Percentiles rank a stretch among this genome's conserved stretches.
These are phyloP conservation scores for Aphelocoma coerulescens DNA, from an alignment of 2,113 vertebrate genomes.

Conservation along the genomic window DNA sequence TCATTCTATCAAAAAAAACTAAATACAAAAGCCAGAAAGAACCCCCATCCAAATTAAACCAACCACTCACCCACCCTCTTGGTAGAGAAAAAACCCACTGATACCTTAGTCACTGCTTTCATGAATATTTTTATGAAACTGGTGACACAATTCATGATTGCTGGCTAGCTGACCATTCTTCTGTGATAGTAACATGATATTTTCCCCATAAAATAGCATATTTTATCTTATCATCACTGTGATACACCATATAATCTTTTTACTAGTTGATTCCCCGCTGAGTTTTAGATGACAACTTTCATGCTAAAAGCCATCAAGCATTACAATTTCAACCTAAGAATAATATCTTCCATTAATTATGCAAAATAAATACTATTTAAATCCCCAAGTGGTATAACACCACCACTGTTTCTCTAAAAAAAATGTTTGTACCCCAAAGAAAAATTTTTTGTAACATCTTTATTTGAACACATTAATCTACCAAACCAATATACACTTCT, in stretches of 20 bases:
- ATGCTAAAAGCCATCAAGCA: neutral
- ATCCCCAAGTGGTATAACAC: neutral
- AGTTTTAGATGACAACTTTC: neutral
- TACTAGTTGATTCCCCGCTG: neutral
- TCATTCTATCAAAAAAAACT: neutral
- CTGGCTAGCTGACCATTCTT: neutral
- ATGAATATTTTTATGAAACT: neutral
- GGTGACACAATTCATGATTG: neutral
- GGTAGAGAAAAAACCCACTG: neutral
- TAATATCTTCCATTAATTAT: neutral
- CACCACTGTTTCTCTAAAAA: neutral
- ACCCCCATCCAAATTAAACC: neutral
- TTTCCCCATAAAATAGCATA: neutral
- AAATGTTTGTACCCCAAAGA: neutral
- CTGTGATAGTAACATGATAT: neutral
- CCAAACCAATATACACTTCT: neutral
- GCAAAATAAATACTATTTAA: constrained; percentile 22
- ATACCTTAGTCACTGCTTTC: neutral
- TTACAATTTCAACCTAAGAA: neutral
- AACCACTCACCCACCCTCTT: accelerated
- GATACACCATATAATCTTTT: neutral
- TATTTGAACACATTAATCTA: neutral
- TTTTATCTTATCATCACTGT: neutral
- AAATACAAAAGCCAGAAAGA: neutral
- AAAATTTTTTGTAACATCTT: neutral